A percentile compares a stretch with the other conserved stretches of the same genome.
Evolutionary conservation across 2,888 invertebrate species (phyloP).

Genomic region (Drosophila antonietae): DNA sequence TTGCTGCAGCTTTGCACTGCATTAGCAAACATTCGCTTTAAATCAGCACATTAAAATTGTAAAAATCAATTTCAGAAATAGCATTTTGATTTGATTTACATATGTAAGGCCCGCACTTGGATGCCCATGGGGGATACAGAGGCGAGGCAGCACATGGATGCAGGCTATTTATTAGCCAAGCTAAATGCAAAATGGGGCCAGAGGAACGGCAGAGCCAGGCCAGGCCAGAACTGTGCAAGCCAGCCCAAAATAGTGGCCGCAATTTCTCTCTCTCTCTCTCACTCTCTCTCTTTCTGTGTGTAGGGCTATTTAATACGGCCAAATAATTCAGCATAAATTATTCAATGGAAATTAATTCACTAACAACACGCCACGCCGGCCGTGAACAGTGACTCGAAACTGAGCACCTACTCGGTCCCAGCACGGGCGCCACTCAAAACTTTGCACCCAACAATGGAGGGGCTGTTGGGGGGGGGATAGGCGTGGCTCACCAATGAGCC

Average conservation of each 20-base stretch:
- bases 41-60: constrained; percentile 68
- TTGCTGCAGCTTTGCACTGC: neutral
- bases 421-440: constrained; percentile 54
- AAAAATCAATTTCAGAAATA: constrained; percentile 77
- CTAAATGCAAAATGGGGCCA: constrained; percentile 36
- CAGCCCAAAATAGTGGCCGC: constrained; percentile 32
- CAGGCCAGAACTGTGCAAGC: constrained; percentile 1
- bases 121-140: constrained; percentile 12
- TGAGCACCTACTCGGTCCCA: constrained; percentile 28
- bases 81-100: constrained; percentile 79
- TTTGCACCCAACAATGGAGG: constrained; percentile 31
- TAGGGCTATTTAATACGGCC: constrained; percentile 70
- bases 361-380: constrained; percentile 62
- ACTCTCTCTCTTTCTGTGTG: neutral
- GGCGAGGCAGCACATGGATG: constrained; percentile 9
- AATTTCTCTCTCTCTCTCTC: constrained; percentile 3
- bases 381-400: constrained; percentile 7
- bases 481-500: constrained; percentile 39
- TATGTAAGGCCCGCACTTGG: constrained; percentile 47
- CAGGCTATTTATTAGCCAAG: constrained; percentile 24
- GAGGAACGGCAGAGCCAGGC: constrained; percentile 10
- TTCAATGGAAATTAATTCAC: constrained; percentile 81
- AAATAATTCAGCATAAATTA: constrained; percentile 81
- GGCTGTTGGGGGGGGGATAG: neutral
- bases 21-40: constrained; percentile 12